A percentile compares a stretch with the other conserved stretches of the same genome.
Evolutionary conservation across 2,888 invertebrate genomes (phyloP).

Genomic region (Andrena bicolor): DNA sequence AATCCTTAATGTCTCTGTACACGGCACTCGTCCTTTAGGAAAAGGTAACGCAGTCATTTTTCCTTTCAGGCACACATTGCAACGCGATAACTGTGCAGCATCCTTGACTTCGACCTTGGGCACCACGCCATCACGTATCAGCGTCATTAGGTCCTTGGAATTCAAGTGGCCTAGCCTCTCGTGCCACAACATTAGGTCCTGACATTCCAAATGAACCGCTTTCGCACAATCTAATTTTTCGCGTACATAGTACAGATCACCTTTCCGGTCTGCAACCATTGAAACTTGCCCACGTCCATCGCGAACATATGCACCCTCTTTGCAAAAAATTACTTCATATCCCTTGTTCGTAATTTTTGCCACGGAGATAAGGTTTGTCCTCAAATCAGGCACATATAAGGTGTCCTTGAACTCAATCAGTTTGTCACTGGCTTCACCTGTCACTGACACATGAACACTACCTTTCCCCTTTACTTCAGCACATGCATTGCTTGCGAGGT

Average conservation of each 20-base stretch:
- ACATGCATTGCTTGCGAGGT: constrained; percentile 15
- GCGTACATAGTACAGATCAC: background rate
- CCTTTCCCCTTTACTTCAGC: constrained; percentile 2
- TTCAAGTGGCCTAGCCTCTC: background rate
- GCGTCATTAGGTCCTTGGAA: background rate
- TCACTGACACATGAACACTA: constrained; percentile 1
- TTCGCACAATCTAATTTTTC: background rate
- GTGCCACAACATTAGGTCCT: background rate
- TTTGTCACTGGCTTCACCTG: background rate
- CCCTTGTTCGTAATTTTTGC: constrained; percentile 5
- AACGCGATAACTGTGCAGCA: no score
- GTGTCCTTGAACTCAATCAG: constrained; percentile 8
- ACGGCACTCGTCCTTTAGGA: no score
- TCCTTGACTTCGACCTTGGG: no score
- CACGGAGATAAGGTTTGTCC: constrained; percentile 12
- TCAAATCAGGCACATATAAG: constrained; percentile 15
- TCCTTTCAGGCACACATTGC: no score
- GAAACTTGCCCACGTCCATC: background rate
- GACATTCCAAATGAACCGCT: background rate
- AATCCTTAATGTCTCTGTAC: no score
- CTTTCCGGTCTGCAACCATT: background rate
- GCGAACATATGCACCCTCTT: background rate
- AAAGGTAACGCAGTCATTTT: no score
- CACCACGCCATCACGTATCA: no score
- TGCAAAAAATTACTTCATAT: background rate